Conservation (phyloP, 2,888 invertebrate species). For the Plutella xylostella region DNA sequence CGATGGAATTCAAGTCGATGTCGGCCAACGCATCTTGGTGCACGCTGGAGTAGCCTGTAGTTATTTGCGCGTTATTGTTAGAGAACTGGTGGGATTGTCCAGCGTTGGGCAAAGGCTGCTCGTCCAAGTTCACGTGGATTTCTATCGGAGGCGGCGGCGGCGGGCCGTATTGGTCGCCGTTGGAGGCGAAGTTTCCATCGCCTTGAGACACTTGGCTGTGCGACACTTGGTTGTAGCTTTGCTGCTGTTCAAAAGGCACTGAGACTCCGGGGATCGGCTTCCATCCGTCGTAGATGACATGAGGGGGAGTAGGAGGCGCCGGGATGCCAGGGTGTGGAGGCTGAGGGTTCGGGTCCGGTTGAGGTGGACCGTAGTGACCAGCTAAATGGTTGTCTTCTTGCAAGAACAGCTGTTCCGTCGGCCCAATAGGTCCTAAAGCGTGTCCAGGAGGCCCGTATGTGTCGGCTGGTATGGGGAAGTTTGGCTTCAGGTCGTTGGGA, state of each 20-base stretch:
- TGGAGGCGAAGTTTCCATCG: too few species aligned
- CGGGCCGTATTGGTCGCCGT: conserved; percentile 38
- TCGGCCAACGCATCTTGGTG: conserved; percentile 57
- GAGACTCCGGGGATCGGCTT: conserved; percentile 81
- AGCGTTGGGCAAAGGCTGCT: conserved; percentile 26
- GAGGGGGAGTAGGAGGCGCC: conserved; percentile 80
- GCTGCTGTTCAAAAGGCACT: conserved; percentile 41
- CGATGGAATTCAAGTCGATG: conserved; percentile 49
- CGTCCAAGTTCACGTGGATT: conserved; percentile 29
- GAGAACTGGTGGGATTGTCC: conserved; percentile 30
- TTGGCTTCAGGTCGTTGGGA: conserved; percentile 47
- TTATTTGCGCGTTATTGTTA: conserved; percentile 40
- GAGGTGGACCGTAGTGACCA: conserved; percentile 69
- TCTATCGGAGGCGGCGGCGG: conserved; percentile 29
- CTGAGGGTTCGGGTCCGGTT: conserved; percentile 68
- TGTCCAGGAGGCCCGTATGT: conserved; percentile 62
- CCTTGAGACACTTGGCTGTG: neutral
- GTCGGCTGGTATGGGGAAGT: conserved; percentile 52
- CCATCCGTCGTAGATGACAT: conserved; percentile 87
- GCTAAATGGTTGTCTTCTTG: conserved; percentile 35
- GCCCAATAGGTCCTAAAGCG: conserved; percentile 41
- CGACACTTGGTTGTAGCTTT: conserved; percentile 9
- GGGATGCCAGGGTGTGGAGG: conserved; percentile 77
- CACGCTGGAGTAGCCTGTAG: conserved; percentile 50
- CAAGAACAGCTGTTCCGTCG: conserved; percentile 46